Conservation (phyloP, 2,113 vertebrate genomes). For the Sorex araneus region DNA sequence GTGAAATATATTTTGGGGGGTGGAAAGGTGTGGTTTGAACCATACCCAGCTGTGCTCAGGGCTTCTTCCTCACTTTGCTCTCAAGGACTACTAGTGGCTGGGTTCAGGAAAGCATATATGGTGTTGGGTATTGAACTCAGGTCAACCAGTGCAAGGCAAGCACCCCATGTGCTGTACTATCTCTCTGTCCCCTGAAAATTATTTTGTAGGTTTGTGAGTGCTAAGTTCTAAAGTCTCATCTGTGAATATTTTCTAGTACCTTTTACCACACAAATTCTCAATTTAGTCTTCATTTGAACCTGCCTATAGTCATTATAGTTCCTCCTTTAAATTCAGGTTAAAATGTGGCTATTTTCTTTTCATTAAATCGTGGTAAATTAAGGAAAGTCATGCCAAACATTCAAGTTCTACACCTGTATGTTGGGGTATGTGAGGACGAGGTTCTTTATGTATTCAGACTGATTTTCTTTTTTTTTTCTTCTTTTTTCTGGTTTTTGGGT, state of each 20-base stretch:
- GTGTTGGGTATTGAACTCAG: no score
- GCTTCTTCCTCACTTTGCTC: no score
- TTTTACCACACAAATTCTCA: neutral
- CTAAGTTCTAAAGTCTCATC: constrained; percentile 21
- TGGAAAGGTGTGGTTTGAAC: no score
- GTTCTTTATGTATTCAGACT: constrained; percentile 1
- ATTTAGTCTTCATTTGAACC: neutral
- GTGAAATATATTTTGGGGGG: neutral
- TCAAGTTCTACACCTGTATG: constrained; percentile 5
- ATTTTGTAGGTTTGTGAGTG: neutral
- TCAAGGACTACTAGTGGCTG: no score
- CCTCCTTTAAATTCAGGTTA: neutral
- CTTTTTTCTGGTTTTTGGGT: no score
- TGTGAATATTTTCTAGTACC: neutral
- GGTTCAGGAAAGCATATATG: no score
- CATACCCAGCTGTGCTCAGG: no score
- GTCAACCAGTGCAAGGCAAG: no score
- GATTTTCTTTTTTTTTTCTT: constrained; percentile 38
- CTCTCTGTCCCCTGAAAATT: no score
- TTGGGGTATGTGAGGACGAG: neutral
- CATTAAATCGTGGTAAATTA: constrained; percentile 24
- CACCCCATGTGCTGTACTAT: no score
- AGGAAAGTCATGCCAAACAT: constrained; percentile 10
- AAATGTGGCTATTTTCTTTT: neutral
- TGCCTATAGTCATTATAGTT: neutral